Conservation (phyloP, 2,113 vertebrate genomes). For the Isichthys henryi region DNA sequence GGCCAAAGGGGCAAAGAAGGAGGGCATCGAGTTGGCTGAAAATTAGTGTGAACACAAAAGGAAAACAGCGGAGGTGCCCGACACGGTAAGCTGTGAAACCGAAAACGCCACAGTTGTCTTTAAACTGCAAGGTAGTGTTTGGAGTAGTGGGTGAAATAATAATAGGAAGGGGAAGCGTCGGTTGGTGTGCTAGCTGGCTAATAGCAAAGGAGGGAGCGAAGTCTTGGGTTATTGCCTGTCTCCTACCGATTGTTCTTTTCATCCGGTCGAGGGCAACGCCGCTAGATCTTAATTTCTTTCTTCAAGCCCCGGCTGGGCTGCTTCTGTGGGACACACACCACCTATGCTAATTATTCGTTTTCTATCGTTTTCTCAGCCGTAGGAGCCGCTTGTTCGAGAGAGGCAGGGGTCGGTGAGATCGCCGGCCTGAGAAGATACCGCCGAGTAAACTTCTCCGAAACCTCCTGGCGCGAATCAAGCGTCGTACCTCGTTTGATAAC, state of each 20-base stretch:
- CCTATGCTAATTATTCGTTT: background rate
- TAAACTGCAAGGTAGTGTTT: background rate
- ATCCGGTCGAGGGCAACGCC: background rate
- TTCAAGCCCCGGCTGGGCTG: background rate
- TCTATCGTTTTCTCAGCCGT: background rate
- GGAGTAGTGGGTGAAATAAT: background rate
- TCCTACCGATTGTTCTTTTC: background rate
- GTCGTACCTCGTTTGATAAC: background rate
- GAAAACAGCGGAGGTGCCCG: background rate
- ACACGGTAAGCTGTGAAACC: background rate
- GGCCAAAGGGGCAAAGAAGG: background rate
- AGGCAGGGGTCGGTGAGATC: background rate
- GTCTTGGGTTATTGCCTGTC: background rate
- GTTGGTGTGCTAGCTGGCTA: background rate
- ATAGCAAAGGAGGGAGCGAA: background rate
- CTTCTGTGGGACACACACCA: background rate
- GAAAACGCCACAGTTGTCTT: conserved; percentile 19
- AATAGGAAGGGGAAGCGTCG: background rate
- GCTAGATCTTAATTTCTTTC: background rate
- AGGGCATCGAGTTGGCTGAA: background rate
- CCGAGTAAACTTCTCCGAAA: background rate
- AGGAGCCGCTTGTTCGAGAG: background rate
- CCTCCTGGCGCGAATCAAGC: background rate
- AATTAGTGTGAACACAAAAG: background rate
- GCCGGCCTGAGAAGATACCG: background rate